These are phyloP conservation scores for Percina caprodes DNA, from an alignment of 2,113 vertebrate species.

Conservation along the genomic window DNA sequence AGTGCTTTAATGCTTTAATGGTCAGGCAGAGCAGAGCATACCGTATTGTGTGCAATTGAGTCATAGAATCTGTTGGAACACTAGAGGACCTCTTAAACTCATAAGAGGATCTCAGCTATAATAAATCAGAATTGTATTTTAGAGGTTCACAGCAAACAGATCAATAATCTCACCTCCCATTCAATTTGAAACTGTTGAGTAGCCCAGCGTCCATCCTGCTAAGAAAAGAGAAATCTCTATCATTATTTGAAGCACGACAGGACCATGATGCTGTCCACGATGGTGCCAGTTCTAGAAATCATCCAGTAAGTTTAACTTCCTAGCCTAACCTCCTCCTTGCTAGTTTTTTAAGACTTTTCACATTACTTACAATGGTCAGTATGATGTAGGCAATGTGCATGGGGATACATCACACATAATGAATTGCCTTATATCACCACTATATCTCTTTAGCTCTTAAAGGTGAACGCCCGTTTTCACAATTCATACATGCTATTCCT, in stretches of 20 bases:
- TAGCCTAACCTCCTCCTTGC: too few relatives aligned
- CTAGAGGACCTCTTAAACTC: too few relatives aligned
- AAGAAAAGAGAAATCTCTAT: not conserved
- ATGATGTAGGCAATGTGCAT: not conserved
- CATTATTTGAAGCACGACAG: not conserved
- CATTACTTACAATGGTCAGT: not conserved
- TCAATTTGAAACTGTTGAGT: not conserved
- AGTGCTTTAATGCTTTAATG: too few relatives aligned
- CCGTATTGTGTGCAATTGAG: too few relatives aligned
- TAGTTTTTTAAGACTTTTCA: not conserved
- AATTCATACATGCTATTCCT: too few relatives aligned
- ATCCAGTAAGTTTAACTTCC: too few relatives aligned
- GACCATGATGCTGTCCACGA: too few relatives aligned
- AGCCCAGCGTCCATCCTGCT: not conserved
- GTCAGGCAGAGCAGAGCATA: too few relatives aligned
- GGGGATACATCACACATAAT: not conserved
- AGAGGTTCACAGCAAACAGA: not conserved
- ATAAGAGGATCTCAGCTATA: not conserved
- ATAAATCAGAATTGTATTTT: not conserved
- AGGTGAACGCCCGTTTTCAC: too few relatives aligned
- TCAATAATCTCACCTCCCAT: not conserved
- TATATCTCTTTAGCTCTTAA: not conserved
- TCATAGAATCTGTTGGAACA: too few relatives aligned
- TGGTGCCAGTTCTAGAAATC: too few relatives aligned
- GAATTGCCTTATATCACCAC: too few relatives aligned